These are phyloP conservation scores for Poeciliopsis gracilis DNA, from an alignment of 2,797 vertebrate species.

Conservation along the genomic window DNA sequence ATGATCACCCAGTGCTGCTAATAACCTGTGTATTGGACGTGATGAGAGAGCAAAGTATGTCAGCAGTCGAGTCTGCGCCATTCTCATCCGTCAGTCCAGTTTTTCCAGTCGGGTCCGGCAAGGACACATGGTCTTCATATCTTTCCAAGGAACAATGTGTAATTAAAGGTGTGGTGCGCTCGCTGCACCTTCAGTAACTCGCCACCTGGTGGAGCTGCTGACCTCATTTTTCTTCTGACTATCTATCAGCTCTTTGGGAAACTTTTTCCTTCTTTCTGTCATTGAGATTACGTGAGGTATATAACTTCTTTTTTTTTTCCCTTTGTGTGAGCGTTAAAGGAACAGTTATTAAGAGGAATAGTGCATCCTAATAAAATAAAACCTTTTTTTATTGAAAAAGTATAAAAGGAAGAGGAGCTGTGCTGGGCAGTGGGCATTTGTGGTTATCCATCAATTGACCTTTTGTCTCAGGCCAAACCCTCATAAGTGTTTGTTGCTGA, in stretches of 20 bases:
- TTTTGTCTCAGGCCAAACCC: neutral
- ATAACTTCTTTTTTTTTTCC: neutral
- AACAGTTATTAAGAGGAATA: neutral
- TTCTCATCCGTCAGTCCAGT: slow-evolving; percentile 4
- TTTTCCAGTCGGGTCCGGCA: neutral
- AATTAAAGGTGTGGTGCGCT: slow-evolving; percentile 29
- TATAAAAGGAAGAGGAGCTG: neutral
- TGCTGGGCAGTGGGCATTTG: neutral
- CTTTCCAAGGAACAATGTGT: neutral
- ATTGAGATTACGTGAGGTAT: no score
- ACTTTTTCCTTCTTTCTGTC: neutral
- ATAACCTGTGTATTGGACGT: neutral
- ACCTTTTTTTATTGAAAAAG: neutral
- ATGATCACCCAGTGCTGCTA: neutral
- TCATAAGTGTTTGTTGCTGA: neutral
- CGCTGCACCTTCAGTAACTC: slow-evolving; percentile 8
- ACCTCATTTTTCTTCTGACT: neutral
- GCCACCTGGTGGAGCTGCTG: slow-evolving; percentile 58
- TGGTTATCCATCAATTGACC: neutral
- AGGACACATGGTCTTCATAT: neutral
- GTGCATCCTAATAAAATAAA: neutral
- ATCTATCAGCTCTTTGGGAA: slow-evolving; percentile 50
- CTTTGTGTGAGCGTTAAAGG: slow-evolving; percentile 11
- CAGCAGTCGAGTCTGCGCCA: neutral
- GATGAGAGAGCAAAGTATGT: neutral